These are phyloP conservation scores for Pomacea canaliculata DNA, from an alignment of 2,888 invertebrate species.

Conservation along the genomic window DNA sequence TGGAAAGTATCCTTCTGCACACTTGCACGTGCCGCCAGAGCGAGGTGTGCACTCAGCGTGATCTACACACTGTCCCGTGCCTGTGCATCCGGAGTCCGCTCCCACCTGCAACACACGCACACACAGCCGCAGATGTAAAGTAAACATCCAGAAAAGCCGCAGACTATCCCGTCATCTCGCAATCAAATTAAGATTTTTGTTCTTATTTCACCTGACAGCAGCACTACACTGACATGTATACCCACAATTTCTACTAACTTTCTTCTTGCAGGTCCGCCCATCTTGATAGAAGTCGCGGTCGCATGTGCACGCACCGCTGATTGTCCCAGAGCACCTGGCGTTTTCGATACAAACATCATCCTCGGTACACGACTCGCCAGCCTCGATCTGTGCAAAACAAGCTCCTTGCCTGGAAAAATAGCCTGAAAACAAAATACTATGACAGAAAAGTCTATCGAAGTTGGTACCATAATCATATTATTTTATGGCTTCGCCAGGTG, in stretches of 20 bases:
- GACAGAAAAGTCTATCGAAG: background rate
- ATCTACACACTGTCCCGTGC: slow-evolving; percentile 26
- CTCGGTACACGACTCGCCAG: slow-evolving; percentile 15
- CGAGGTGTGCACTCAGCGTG: slow-evolving; percentile 29
- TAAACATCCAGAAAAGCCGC: too few species aligned
- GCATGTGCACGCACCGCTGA: slow-evolving; percentile 23
- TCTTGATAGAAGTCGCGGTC: slow-evolving; percentile 25
- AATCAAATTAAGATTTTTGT: too few species aligned
- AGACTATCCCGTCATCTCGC: too few species aligned
- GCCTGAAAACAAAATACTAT: slow-evolving; percentile 7
- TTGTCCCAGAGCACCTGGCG: slow-evolving; percentile 18
- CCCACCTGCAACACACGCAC: slow-evolving; percentile 9
- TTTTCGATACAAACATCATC: slow-evolving; percentile 28
- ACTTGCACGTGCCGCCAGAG: slow-evolving; percentile 24
- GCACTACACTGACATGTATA: too few species aligned
- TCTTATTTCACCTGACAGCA: too few species aligned
- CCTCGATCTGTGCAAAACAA: slow-evolving; percentile 19
- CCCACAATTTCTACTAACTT: background rate
- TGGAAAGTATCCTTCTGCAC: slow-evolving; percentile 22
- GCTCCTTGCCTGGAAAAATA: slow-evolving; percentile 13
- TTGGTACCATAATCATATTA: too few species aligned
- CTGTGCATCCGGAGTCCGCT: slow-evolving; percentile 21
- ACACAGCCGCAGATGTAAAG: too few species aligned
- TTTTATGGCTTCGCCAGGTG: too few species aligned
- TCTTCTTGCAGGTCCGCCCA: slow-evolving; percentile 24